These are phyloP conservation scores for Pyrrhosoma nymphula DNA, from an alignment of 2,888 invertebrate species.

Conservation along the genomic window DNA sequence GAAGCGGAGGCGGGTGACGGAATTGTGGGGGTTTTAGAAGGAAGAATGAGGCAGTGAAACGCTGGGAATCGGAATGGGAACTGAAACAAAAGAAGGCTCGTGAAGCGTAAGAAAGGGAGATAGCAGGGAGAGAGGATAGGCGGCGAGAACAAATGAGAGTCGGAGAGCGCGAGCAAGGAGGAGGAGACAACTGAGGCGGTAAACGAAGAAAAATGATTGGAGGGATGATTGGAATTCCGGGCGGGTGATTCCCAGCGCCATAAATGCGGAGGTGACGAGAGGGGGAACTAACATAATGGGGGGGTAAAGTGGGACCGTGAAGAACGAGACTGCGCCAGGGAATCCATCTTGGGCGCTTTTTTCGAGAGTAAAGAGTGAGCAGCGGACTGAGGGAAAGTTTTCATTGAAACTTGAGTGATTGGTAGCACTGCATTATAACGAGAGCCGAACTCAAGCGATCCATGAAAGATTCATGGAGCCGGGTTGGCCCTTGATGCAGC, in stretches of 20 bases:
- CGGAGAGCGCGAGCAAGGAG: no score
- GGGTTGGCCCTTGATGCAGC: background rate
- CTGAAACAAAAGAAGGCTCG: background rate
- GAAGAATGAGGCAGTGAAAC: background rate
- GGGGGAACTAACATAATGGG: background rate
- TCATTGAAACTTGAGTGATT: background rate
- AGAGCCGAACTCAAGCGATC: background rate
- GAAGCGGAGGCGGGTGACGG: no score
- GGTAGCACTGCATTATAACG: background rate
- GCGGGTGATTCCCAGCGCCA: background rate
- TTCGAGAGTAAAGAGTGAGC: background rate
- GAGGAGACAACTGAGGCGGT: background rate
- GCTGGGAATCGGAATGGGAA: background rate
- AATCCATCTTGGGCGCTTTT: background rate
- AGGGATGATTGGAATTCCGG: constrained; percentile 6
- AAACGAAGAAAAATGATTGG: constrained; percentile 18
- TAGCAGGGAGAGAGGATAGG: background rate
- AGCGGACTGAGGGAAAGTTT: background rate
- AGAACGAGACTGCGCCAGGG: background rate
- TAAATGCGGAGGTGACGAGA: constrained; percentile 5
- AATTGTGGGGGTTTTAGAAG: background rate
- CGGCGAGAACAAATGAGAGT: background rate
- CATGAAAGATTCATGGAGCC: background rate
- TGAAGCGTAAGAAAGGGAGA: background rate
- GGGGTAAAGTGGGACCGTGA: background rate